Percentiles rank a stretch among this genome's conserved stretches.
These are phyloP conservation scores for Irena cyanogastra DNA, from an alignment of 2,113 vertebrate species.

Conservation along the genomic window DNA sequence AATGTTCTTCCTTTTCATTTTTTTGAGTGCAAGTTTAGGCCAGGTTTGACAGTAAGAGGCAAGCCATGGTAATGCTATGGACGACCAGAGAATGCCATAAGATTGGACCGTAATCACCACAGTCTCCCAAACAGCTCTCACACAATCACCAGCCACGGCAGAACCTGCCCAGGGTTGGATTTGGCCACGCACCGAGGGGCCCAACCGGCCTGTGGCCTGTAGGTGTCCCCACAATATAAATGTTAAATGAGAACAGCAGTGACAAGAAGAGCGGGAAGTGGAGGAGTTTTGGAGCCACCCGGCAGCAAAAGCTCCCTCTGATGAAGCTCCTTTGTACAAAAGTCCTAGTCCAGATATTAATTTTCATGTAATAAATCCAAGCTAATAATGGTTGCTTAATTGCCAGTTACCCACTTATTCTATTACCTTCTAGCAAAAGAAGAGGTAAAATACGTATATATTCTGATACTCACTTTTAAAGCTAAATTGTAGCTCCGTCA, in stretches of 20 bases:
- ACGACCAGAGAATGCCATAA: background rate
- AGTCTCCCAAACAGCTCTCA: background rate
- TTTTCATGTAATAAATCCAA: background rate
- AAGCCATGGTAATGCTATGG: background rate
- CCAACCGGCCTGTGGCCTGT: constrained; percentile 17
- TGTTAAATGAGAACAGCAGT: constrained; percentile 12
- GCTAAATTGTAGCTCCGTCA: constrained; percentile 77
- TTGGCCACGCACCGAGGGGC: background rate
- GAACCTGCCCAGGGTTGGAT: background rate
- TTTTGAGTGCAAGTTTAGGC: background rate
- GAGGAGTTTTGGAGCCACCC: background rate
- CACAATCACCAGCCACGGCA: background rate
- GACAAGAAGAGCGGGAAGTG: background rate
- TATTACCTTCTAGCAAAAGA: background rate
- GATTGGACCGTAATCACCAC: background rate
- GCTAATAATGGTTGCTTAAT: background rate
- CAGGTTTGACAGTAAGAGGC: background rate
- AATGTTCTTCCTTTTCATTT: background rate
- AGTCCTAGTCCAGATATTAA: background rate
- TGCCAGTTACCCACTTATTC: background rate
- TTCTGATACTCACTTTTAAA: constrained; percentile 77
- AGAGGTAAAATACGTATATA: background rate
- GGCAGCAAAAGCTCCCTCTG: background rate
- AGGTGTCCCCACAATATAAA: constrained; percentile 66
- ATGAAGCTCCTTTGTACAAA: background rate